Evolutionary conservation across 2,888 invertebrate genomes (phyloP), one percentile per base, ranked within the genome.

Genomic region (Drosophila diplacantha): DNA sequence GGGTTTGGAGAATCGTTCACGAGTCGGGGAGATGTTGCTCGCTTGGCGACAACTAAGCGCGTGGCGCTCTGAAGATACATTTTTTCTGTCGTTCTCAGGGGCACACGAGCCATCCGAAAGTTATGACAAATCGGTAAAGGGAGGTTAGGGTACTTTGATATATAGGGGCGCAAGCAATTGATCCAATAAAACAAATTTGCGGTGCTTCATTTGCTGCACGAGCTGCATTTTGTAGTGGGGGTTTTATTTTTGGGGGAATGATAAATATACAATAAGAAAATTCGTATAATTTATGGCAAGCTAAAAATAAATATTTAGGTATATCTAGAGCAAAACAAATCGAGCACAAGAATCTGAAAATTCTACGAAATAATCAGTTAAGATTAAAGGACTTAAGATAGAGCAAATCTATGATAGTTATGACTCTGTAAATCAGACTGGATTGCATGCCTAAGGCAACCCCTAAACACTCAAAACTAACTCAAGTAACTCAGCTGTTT

Each of bases 101-200:
- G 35, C 60, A 31, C 41, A 61, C 31, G 35, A 34, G 20, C 41
- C 12, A 20, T 20, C 26, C 39, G 46, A 47, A 55, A 44, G 61
- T 38, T 54, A 47, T 67, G 67, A 62, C 41, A 61, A 49, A 61
- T 68, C 37, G 54, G 35, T 57, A 37, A 64, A 50, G 37, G 49
- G 31, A 31, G n/a, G 14, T 2, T 14, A 12, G 39, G 18, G 35
- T 50, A 14, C 18, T 24, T 62, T 51, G 44, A 29, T 43, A 31
- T 51, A 54, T 22, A 41, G 41, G 44, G 49, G 38, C 39, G 38
- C 62, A 51, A 59, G 72, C 64, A 75, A 78, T 73, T 78, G 63
- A 62, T 54, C 24, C 60, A 26, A 67, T 72, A 69, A 69, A 64
- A 55, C 64, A 65, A 44, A 60, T 64, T 60, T 46, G 39, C 14